A percentile compares a stretch with the other conserved stretches of the same genome.
These are phyloP conservation scores for Nomia melanderi DNA, from an alignment of 1,140 invertebrate genomes.

Conservation along the genomic window DNA sequence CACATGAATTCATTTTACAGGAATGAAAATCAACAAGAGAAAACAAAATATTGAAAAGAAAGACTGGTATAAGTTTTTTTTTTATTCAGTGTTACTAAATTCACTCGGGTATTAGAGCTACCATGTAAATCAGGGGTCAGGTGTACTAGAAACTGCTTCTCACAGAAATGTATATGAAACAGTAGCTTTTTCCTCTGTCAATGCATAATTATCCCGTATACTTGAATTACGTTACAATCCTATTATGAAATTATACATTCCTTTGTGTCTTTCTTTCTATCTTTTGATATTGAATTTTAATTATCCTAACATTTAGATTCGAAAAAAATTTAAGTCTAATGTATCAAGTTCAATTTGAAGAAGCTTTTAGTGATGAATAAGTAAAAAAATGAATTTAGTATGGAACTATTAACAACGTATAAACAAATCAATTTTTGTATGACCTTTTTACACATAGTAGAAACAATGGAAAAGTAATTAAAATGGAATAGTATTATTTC, in stretches of 20 bases:
- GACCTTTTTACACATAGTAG: not conserved
- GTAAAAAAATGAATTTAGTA: not conserved
- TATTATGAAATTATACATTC: not conserved
- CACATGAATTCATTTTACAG: too few species aligned
- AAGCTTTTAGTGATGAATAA: not conserved
- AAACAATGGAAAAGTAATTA: not conserved
- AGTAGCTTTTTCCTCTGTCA: not conserved
- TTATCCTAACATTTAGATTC: not conserved
- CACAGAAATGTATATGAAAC: not conserved
- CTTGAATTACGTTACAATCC: not conserved
- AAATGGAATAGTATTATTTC: not conserved
- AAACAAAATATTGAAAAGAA: too few species aligned
- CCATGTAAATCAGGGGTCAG: not conserved
- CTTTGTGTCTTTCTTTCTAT: not conserved
- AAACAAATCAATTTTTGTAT: not conserved
- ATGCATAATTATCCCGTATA: not conserved
- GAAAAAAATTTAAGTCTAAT: not conserved
- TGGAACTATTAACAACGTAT: not conserved
- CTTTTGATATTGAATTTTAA: not conserved
- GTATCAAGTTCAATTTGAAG: not conserved
- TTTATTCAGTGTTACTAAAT: too few species aligned
- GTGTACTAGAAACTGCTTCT: not conserved
- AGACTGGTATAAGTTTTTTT: too few species aligned
- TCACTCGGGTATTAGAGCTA: not conserved
- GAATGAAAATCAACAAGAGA: too few species aligned